Base-by-base conservation (phyloP, 2,888 invertebrate genomes). In the Leptopilina syphax region DNA sequence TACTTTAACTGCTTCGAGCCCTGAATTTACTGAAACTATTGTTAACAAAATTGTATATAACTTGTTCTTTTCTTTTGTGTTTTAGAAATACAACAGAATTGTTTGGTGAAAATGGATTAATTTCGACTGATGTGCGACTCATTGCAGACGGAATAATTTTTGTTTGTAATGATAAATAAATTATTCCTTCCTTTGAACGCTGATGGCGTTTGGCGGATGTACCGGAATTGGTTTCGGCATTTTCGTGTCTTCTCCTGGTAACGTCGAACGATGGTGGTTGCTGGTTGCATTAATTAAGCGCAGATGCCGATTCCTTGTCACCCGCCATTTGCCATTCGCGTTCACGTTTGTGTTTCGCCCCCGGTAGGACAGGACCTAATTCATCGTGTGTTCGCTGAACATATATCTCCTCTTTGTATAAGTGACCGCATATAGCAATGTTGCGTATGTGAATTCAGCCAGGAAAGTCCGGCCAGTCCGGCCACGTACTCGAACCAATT, bases 291-390 rank as follows among this genome's bases (percentile, higher is more conserved):
- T 87, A 87, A 89, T 89, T 88, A 88, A 87, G 86, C 87, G 84
- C 87, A 88, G 86, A 87, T 87, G 88, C 86, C 89, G 87, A 89
- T 87, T 85, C 85, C 85, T 85, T 84, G 87, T 89, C 87, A 86
- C 85, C 85, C 86, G 87, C 87, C 86, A 87, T 88, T 89, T 86
- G 86, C 86, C 85, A 85, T 86, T 85, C 84, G 85, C 84, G 82
- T 79, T 81, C 81, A 76, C 84, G 84, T 87, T 87, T 83, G 81
- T 84, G 83, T 82, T 83, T 81, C 50, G 50, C 81, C 84, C 82
- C 82, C 83, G 83, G 77, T 81, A 82, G 86, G 83, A 83, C 84
- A 82, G 84, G 83, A 86, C 86, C 87, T 86, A 86, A 87, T 86
- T 86, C 85, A 85, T 86, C 82, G 83, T 83, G 50, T 83, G 83